Conservation (phyloP, 2,888 invertebrate species). For the Taphrorychus bicolor region DNA sequence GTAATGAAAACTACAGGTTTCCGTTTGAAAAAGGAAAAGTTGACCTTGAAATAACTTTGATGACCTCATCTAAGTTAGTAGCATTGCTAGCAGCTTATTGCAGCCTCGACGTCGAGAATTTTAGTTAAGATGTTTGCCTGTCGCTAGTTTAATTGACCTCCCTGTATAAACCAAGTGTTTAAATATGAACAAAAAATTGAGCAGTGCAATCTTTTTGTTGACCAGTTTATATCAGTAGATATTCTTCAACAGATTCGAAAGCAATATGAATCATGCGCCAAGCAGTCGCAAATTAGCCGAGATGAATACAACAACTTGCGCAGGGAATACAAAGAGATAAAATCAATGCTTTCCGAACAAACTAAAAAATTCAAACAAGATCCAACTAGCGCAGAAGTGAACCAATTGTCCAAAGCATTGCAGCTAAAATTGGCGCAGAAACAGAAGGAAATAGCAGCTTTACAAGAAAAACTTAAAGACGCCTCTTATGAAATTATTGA, state of each 20-base stretch:
- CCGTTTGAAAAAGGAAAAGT: no score
- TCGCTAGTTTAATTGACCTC: no score
- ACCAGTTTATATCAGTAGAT: no score
- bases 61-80: no score
- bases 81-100: no score
- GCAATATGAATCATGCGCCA: conserved; percentile 25
- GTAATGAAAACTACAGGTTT: no score
- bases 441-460: conserved; percentile 18
- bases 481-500: conserved; percentile 36
- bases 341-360: conserved; percentile 35
- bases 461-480: conserved; percentile 35
- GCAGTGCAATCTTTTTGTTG: no score
- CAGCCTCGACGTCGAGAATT: no score
- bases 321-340: conserved; percentile 42
- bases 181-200: no score
- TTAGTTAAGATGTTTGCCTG: no score
- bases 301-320: conserved; percentile 41
- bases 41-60: no score
- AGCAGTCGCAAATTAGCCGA: conserved; percentile 33
- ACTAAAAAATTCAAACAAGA: conserved; percentile 23
- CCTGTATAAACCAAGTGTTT: no score
- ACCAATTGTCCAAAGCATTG: neutral
- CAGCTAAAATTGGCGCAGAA: conserved; percentile 18
- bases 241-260: conserved; percentile 18
- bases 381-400: neutral